These are phyloP conservation scores for Cephus nigrinus DNA, from an alignment of 2,888 invertebrate species.

Conservation along the genomic window DNA sequence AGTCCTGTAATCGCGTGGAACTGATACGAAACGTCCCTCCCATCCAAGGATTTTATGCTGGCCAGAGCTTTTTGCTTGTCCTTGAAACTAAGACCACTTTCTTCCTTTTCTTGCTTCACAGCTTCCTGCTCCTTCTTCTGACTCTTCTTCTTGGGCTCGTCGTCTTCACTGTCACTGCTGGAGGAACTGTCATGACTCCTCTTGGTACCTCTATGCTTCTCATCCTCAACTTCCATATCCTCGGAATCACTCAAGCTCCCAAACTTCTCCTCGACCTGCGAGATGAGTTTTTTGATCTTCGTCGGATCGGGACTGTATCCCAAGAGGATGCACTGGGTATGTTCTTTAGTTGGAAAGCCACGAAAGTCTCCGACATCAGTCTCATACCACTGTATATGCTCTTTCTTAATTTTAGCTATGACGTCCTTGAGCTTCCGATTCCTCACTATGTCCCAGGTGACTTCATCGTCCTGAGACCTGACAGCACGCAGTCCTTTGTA, in stretches of 20 bases:
- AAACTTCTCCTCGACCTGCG: conserved; percentile 33
- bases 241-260: conserved; percentile 16
- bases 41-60: conserved; percentile 76
- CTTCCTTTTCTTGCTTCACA: conserved; percentile 61
- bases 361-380: conserved; percentile 51
- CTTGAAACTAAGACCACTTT: conserved; percentile 78
- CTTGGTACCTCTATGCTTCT: conserved; percentile 23
- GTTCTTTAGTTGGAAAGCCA: conserved; percentile 76
- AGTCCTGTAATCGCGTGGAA: conserved; percentile 78
- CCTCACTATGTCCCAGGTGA: conserved; percentile 82
- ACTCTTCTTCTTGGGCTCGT: conserved; percentile 43
- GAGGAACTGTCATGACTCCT: conserved; percentile 29
- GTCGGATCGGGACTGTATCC: conserved; percentile 79
- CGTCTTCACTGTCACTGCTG: conserved; percentile 16
- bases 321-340: conserved; percentile 77
- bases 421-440: conserved; percentile 74
- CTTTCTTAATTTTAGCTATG: conserved; percentile 70
- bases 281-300: conserved; percentile 38
- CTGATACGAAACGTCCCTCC: conserved; percentile 83
- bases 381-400: conserved; percentile 72
- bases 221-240: conserved; percentile 23
- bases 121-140: conserved; percentile 43
- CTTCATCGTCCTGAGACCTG: conserved; percentile 66
- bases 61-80: conserved; percentile 79
- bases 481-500: conserved; percentile 79